Evolutionary conservation across 2,797 vertebrate genomes (phyloP), one percentile per base, ranked within the genome.

Genomic region (Melanotaenia nigrans): DNA sequence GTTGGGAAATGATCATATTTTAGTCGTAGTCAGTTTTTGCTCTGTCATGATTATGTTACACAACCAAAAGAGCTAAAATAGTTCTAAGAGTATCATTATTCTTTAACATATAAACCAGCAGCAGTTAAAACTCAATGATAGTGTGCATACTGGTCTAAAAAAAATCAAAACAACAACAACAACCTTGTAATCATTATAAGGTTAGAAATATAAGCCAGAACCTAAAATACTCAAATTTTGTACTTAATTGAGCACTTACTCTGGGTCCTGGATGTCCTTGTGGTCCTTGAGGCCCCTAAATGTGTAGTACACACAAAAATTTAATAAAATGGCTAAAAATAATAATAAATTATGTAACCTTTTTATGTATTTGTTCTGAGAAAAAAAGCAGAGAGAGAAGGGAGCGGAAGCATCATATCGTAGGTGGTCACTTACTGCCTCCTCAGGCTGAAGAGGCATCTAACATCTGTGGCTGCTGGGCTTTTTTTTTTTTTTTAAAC

Each of bases 231-330:
- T 62, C 16, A 66, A 53, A 71, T 25, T 14, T 47, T 20, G 49
- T 11, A 51, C 6, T n/a, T 5, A 62, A 24, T 7, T 16, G 6
- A 25, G 69, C 20, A 95, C 96, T 96, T 91, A 99, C 98, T 85
- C 94, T 96, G 74, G 92, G 96, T 49, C 98, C 98, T 81, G 96
- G 94, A 80, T 77, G 93, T 77, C 98, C 98, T 74, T 84, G 92
- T 55, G 91, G 95, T 85, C 97, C 98, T 90, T 95, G 97, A 83
- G 96, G 97, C 47, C 98, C 98, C 98, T 99, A 83, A 55, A 83
- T 90, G 25, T 90, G 79, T 87, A 2, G 47, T 60, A 93, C 2
- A 90, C 5, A 71, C 0, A 84, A 80, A 71, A 73, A 57, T 61
- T 10, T 18, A 8, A 11, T 42, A 28, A 45, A 25, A 40, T 16